These are phyloP conservation scores for Apis mellifera DNA, from an alignment of 1,140 invertebrate species.

Conservation along the genomic window DNA sequence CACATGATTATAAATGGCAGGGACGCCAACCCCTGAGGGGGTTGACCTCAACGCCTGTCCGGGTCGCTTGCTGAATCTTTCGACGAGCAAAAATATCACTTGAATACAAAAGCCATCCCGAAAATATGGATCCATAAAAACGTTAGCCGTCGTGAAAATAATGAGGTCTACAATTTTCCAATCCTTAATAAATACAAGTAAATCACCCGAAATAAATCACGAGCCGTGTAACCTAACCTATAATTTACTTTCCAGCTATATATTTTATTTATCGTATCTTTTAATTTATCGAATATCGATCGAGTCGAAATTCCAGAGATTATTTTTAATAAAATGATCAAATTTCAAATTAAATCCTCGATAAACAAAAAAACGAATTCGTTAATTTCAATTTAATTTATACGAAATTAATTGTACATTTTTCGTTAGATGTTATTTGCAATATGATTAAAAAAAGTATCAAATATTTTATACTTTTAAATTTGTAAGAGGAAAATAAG, in stretches of 20 bases:
- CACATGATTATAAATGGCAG: conserved; percentile 46
- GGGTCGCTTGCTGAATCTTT: conserved; percentile 38
- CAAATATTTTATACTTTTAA: background rate
- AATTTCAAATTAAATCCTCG: too few species aligned
- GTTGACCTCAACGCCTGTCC: conserved; percentile 44
- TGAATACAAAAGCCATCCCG: conserved; percentile 26
- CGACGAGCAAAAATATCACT: conserved; percentile 38
- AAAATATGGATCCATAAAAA: conserved; percentile 11
- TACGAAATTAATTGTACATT: too few species aligned
- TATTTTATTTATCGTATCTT: background rate
- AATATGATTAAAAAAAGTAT: too few species aligned
- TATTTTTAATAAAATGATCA: too few species aligned
- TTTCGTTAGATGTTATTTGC: too few species aligned
- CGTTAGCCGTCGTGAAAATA: background rate
- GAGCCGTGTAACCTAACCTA: background rate
- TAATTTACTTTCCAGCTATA: background rate
- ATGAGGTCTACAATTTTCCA: background rate
- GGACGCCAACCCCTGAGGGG: conserved; percentile 29
- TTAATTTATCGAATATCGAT: background rate
- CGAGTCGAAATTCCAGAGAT: background rate
- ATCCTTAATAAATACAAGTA: background rate
- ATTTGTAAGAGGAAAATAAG: too few species aligned
- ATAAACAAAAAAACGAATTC: too few species aligned
- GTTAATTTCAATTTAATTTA: too few species aligned
- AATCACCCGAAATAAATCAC: background rate